These are phyloP conservation scores for Archips xylosteana DNA, from an alignment of 2,888 invertebrate species.

Conservation along the genomic window DNA sequence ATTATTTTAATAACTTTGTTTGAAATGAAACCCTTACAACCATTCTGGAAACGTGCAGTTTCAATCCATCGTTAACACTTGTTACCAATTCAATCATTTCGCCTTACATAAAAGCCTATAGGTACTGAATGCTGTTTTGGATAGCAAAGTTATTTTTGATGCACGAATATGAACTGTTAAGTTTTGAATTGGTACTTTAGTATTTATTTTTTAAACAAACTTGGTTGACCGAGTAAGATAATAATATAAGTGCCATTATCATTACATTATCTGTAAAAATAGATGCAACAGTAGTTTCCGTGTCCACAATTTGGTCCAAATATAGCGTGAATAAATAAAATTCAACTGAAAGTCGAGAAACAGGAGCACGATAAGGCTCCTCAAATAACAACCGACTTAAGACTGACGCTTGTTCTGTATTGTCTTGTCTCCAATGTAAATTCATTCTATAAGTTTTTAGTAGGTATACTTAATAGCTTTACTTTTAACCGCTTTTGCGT, in stretches of 20 bases:
- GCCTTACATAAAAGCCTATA: not conserved
- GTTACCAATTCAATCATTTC: not conserved
- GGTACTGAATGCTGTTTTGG: not conserved
- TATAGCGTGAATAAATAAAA: constrained; percentile 1
- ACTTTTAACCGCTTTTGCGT: not conserved
- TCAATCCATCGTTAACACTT: too few species aligned
- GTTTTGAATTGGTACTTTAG: not conserved
- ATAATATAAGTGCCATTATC: constrained; percentile 15
- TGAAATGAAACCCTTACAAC: too few species aligned
- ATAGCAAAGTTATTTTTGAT: not conserved
- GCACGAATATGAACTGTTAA: not conserved
- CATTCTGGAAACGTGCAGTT: too few species aligned
- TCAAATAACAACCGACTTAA: constrained; percentile 19
- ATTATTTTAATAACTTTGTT: too few species aligned
- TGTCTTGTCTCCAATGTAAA: not conserved
- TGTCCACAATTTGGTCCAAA: not conserved
- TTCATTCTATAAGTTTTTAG: not conserved
- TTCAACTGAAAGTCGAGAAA: not conserved
- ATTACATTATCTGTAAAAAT: constrained; percentile 17
- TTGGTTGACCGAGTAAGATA: not conserved
- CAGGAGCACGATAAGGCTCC: constrained; percentile 8
- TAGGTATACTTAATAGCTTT: not conserved
- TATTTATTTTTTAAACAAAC: too few species aligned
- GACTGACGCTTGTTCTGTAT: not conserved
- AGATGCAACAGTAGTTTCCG: not conserved